Evolutionary conservation across 2,888 invertebrate species (phyloP).

Genomic region (Margaritifera margaritifera): DNA sequence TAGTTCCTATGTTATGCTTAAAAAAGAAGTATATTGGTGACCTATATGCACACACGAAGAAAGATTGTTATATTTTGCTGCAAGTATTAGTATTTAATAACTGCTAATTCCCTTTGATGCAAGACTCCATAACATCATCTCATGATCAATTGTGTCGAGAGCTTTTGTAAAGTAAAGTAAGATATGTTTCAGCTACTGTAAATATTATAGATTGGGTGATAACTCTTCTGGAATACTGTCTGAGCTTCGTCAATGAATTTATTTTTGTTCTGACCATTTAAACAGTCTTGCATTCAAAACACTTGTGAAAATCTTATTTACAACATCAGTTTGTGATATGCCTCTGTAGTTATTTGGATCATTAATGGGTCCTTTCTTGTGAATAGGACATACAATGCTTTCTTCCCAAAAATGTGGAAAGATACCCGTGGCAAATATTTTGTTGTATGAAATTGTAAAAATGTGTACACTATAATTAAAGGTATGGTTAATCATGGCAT

Average conservation of each 20-base stretch:
- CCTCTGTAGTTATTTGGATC: slow-evolving; percentile 4
- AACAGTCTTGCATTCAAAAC: not conserved
- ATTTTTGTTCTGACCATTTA: not conserved
- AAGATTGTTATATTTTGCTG: not conserved
- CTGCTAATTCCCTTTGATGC: not conserved
- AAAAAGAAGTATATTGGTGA: not conserved
- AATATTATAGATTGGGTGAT: not conserved
- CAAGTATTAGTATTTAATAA: not conserved
- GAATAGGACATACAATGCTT: slow-evolving; percentile 4
- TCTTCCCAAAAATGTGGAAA: not conserved
- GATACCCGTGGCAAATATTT: not conserved
- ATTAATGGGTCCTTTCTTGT: not conserved
- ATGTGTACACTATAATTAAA: no score
- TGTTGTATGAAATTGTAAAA: not conserved
- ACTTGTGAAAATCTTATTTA: not conserved
- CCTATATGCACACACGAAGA: not conserved
- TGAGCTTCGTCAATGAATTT: slow-evolving; percentile 1
- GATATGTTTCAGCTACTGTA: not conserved
- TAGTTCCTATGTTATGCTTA: not conserved
- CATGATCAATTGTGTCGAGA: not conserved
- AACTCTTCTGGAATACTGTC: not conserved
- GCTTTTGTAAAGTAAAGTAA: not conserved
- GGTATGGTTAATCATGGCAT: no score
- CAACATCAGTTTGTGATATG: not conserved
- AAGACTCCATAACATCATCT: not conserved